Evolutionary conservation across 35 echinoderm and acorn worm species (phyloP).

Genomic region (Diadema setosum): DNA sequence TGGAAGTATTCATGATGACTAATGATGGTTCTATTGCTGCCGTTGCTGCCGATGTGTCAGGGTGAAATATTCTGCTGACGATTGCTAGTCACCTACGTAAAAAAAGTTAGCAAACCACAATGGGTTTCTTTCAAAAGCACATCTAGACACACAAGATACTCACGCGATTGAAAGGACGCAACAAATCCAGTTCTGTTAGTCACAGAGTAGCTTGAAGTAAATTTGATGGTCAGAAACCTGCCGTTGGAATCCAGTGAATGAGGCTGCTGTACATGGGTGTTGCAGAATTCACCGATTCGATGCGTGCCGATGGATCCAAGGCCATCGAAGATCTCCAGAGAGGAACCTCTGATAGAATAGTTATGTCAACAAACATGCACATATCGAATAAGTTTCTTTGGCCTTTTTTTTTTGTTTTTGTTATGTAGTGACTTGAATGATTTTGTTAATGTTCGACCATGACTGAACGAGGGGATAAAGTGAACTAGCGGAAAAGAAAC

Average conservation of each 20-base stretch:
- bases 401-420: not conserved
- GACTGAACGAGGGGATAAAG: too few species aligned
- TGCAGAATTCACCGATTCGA: not conserved
- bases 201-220: not conserved
- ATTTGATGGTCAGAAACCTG: not conserved
- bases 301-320: not conserved
- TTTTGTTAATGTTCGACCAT: too few species aligned
- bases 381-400: not conserved
- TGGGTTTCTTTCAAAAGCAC: too few species aligned
- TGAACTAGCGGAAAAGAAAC: too few species aligned
- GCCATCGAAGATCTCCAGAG: not conserved
- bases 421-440: too few species aligned
- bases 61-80: too few species aligned
- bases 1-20: too few species aligned
- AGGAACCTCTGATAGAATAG: not conserved
- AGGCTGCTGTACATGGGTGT: not conserved
- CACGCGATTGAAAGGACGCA: not conserved
- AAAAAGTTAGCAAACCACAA: too few species aligned
- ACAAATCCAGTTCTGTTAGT: not conserved
- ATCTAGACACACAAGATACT: too few species aligned
- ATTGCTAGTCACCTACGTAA: too few species aligned
- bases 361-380: not conserved
- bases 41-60: too few species aligned
- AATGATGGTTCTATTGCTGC: too few species aligned
- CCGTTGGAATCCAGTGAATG: not conserved